phyloP scores from a whole-genome alignment of 2,113 vertebrate species.

The Lepisosteus osseus region DNA sequence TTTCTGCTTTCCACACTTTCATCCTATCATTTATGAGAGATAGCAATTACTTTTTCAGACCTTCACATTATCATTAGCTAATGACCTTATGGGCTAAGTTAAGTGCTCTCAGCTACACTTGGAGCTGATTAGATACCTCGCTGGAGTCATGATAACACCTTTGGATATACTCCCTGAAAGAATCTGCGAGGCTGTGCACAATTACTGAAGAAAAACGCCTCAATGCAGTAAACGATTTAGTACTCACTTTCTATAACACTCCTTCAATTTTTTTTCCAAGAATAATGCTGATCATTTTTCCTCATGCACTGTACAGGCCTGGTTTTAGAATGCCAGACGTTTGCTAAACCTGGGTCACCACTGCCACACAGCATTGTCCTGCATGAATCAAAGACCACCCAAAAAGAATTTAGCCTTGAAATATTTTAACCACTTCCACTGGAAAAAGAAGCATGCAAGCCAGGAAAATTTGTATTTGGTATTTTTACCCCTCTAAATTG shows the following conservation, averaged over 20 bases:
- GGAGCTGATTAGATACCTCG: no score
- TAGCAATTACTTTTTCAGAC: background rate
- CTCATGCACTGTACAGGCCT: no score
- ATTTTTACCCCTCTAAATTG: no score
- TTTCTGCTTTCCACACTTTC: background rate
- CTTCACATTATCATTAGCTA: slow-evolving; percentile 8
- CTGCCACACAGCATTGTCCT: background rate
- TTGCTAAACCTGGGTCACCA: no score
- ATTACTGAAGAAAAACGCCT: no score
- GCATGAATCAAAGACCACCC: background rate
- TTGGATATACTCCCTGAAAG: background rate
- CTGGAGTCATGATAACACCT: background rate
- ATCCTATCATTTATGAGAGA: background rate
- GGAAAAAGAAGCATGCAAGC: no score
- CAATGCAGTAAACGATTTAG: background rate
- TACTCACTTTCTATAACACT: background rate
- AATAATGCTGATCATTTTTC: no score
- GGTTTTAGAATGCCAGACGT: no score
- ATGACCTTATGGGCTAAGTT: background rate
- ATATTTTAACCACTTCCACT: no score
- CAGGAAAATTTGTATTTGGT: no score
- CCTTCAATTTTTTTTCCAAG: no score
- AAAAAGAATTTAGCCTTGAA: no score
- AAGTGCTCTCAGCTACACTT: background rate
- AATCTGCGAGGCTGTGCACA: background rate